Base-by-base conservation (phyloP, 2,888 invertebrate genomes). In the Tetanocera ferruginea region DNA sequence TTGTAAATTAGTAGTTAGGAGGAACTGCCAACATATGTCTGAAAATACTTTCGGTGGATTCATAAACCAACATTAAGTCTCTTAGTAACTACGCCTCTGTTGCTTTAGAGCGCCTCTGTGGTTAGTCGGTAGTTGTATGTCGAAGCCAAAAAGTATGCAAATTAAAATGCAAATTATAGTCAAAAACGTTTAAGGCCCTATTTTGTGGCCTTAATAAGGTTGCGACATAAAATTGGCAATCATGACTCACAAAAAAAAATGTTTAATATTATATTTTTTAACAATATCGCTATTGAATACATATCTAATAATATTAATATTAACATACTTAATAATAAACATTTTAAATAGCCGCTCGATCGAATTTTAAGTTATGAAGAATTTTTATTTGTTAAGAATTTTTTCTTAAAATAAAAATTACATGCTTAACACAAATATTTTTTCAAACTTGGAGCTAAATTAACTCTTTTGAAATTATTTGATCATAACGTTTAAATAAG, bases 111-210 rank as follows among this genome's bases (percentile, higher is more conserved):
- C 34, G 72, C 37, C 23, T 23, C 9, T n/a, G 55, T 11, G 8
- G 67, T 23, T 69, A 14, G 55, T 55, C 14, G 28, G 9, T 17
- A 28, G 5, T 2, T 14, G 11, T 14, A 14, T 62, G 6, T 9
- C n/a, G 19, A 3, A 23, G 37, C 66, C 55, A 67, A 25, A n/a
- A 34, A 43, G 75, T 5, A 55, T 75, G 75, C 67, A 75, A 75
- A 67, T 55, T 55, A 75, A 66, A 75, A 75, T 75, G 75, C 67
- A 75, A 75, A 75, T 66, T 55, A n/a, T 23, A 25, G 25, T 19
- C 66, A 57, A 66, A 37, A 43, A 64, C 43, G 1, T 2, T 3
- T 1, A 43, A 43, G 8, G 5, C 6, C 8, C 5, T 11, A 11
- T 11, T 43, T 11, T 14, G 43, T 43, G 43, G 43, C 1, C 37